Percentiles rank a stretch among this genome's conserved stretches.
phyloP scores from a whole-genome alignment of 2,113 vertebrate species.

The Campylomormyrus numenius region DNA sequence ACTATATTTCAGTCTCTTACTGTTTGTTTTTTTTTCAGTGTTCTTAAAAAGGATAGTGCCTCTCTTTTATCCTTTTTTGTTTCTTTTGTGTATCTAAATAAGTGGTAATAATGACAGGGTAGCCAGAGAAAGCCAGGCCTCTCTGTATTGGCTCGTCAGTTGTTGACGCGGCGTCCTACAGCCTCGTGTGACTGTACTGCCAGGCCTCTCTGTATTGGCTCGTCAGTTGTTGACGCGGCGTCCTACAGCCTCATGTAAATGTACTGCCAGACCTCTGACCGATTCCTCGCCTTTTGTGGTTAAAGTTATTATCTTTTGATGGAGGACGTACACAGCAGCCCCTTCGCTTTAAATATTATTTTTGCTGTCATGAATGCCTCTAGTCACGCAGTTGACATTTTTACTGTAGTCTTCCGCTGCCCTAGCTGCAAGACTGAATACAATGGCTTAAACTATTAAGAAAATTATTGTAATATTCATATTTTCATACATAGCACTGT shows the following conservation, averaged over 20 bases:
- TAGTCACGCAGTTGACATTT: background rate
- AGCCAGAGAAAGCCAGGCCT: background rate
- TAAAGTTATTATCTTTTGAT: background rate
- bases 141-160: background rate
- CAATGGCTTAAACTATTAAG: slow-evolving; percentile 20
- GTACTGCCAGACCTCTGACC: background rate
- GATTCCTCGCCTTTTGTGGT: background rate
- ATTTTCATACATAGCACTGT: slow-evolving; percentile 26
- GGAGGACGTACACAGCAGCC: background rate
- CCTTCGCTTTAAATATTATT: background rate
- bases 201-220: background rate
- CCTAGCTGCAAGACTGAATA: slow-evolving; percentile 9
- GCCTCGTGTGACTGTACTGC: too few species aligned
- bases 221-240: background rate
- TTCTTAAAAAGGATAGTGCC: background rate
- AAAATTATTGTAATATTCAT: slow-evolving; percentile 24
- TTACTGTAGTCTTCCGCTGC: background rate
- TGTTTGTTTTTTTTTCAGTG: background rate
- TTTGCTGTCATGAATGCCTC: background rate
- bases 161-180: background rate
- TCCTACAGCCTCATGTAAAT: background rate
- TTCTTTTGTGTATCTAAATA: background rate
- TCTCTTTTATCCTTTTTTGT: background rate
- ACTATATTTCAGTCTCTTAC: background rate
- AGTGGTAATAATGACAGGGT: background rate